Percentiles rank a stretch among this genome's conserved stretches.
Conservation (phyloP, 2,113 vertebrate species). For the Alligator mississippiensis region DNA sequence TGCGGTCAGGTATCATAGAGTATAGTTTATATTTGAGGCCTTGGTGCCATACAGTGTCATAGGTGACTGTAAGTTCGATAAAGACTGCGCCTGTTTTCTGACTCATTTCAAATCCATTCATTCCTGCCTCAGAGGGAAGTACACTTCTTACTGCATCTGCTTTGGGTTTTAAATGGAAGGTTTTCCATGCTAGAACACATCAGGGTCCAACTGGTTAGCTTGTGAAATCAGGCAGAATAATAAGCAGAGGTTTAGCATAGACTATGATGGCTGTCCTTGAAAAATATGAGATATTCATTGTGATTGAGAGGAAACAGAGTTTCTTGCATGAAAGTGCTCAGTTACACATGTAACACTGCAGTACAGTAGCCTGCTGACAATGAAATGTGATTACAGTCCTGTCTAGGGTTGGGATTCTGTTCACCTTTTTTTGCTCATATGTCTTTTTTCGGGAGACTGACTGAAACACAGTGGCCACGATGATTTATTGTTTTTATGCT, state of each 20-base stretch:
- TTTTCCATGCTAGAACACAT: slow-evolving; percentile 26
- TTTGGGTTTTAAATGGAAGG: slow-evolving; percentile 50
- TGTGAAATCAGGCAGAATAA: slow-evolving; percentile 33
- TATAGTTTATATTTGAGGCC: too few relatives aligned
- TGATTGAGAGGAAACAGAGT: slow-evolving; percentile 53
- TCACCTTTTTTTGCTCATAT: slow-evolving; percentile 54
- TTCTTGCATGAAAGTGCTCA: slow-evolving; percentile 44
- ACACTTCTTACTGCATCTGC: slow-evolving; percentile 43
- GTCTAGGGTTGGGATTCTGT: slow-evolving; percentile 31
- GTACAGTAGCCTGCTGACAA: slow-evolving; percentile 53
- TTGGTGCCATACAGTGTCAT: too few relatives aligned
- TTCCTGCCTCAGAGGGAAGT: slow-evolving; percentile 29
- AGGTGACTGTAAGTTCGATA: too few relatives aligned
- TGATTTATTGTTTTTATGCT: too few relatives aligned
- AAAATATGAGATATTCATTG: slow-evolving; percentile 43
- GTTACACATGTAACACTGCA: slow-evolving; percentile 30
- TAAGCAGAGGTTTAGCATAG: slow-evolving; percentile 7
- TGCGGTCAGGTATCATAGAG: too few relatives aligned
- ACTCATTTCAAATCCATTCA: too few relatives aligned
- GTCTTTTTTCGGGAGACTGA: slow-evolving; percentile 32
- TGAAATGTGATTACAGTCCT: slow-evolving; percentile 1
- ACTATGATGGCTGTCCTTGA: slow-evolving; percentile 48
- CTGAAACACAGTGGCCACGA: too few relatives aligned
- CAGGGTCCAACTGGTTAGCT: slow-evolving; percentile 19
- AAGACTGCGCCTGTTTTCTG: too few relatives aligned